Evolutionary conservation across 2,797 vertebrate species (phyloP), one percentile per base, ranked within the genome.

Genomic region (Gastrophryne carolinensis): DNA sequence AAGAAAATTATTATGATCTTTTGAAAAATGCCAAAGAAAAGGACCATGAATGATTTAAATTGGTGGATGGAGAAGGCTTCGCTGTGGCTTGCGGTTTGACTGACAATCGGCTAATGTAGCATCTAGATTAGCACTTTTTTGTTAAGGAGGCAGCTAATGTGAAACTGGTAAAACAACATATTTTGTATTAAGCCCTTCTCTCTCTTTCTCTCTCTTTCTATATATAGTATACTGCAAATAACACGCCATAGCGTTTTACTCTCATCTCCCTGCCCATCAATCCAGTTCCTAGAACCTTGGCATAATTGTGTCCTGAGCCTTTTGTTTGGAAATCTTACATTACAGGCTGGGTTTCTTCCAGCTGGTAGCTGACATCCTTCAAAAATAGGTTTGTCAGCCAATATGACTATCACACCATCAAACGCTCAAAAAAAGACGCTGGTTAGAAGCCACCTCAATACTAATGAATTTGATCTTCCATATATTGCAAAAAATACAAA

Each of bases 1-100:
- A 94, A 96, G 96, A 95, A 98, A 99, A 99, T 98, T 98, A 99
- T 99, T 98, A 99, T 98, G 96, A 99, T 99, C 96, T 98, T 99
- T 98, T 98, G 96, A 98, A 99, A 98, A 98, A 99, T 96, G 95
- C 95, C 94, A 95, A 94, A 93, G 93, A 95, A 96, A n/a, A 98
- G 95, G 94, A 94, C 95, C 94, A 94, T 92, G 96, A 96, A 94
- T 93, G 93, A 98, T 99, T 99, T 98, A 98, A 99, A 99, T 98
- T 99, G 97, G 95, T 98, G 95, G 98, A 98, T 96, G 95, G 97
- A 94, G 92, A 96, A 93, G 89, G 93, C 91, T 93, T 94, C 91
- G 80, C 90, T 85, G 90, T 91, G 94, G 95, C 98, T 95, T 92
- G 93, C 82, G 71, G 89, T 92, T 94, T 98, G 96, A 98, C 90